Evolutionary conservation across 2,113 vertebrate genomes (phyloP), one percentile per base, ranked within the genome.

Genomic region (Anolis carolinensis): DNA sequence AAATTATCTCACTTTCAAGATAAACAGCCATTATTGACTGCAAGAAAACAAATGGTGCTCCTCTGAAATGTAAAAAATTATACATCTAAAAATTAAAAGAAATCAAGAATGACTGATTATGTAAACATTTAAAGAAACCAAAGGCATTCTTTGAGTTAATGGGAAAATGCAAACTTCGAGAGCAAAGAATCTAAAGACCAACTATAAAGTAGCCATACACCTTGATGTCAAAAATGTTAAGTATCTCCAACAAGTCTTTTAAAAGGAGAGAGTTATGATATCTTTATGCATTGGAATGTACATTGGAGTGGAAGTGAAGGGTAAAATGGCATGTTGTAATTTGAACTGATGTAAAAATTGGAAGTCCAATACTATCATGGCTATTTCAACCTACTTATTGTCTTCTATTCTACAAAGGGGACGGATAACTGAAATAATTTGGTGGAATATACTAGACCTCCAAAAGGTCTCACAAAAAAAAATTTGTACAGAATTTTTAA

Each of bases 81-180:
- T 86, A 86, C 80, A 88, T 89, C 87, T 86, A 80, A 87, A 91
- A 81, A 87, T 93, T 91, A 93, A 94, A 93, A 94, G 90, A 91
- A 81, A 86, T 88, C 44, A 89, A 89, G 85, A 89, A 87, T 90
- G 91, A 91, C 89, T 93, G 91, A 89, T 89, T 78, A 23, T 79
- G 81, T 91, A 93, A 94, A 55, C 10, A 55, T 55, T 55, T 93
- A 88, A 92, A 86, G 76, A 89, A 92, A 79, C 85, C 59, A 91
- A 83, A 86, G 78, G 59, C 59, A 90, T 85, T 71, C 65, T 87
- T 92, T 32, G 88, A 39, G 80, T 89, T 91, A 85, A 84, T 89
- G 91, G 92, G 89, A 93, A 93, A 89, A 34, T 80, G 70, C 87
- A 94, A 89, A 34, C 86, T 79, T 88, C n/a, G 87, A 86, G 74